phyloP scores from a whole-genome alignment of 2,797 vertebrate species.

The Neosalanx taihuensis region DNA sequence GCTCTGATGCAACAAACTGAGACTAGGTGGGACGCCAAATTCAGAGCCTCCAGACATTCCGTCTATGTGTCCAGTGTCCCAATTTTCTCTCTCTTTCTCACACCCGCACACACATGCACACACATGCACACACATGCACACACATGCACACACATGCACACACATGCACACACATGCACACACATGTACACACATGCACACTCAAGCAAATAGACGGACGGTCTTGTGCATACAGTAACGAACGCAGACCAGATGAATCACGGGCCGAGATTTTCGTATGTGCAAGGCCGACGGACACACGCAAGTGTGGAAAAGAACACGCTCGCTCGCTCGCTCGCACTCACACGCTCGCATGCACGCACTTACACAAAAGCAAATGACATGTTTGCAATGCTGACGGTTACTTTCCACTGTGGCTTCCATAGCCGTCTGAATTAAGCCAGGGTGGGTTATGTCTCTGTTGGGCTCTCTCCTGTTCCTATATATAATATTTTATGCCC shows the following conservation, averaged over 20 bases:
- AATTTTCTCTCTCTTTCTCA: conserved; percentile 28
- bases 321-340: background rate
- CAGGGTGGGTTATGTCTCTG: conserved; percentile 16
- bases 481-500: background rate
- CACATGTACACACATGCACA: background rate
- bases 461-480: conserved; percentile 13
- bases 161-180: no score
- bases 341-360: background rate
- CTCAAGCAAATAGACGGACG: conserved; percentile 30
- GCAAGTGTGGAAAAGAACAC: background rate
- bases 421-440: conserved; percentile 5
- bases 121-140: background rate
- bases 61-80: conserved; percentile 36
- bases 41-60: conserved; percentile 42
- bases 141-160: no score
- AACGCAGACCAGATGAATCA: background rate
- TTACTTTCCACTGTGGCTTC: conserved; percentile 13
- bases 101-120: no score
- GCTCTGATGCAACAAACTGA: conserved; percentile 46
- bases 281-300: no score
- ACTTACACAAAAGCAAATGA: conserved; percentile 4
- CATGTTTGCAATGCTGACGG: conserved; percentile 14
- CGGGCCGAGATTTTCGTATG: background rate
- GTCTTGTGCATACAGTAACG: background rate
- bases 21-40: conserved; percentile 51